Evolutionary conservation across 2,888 invertebrate genomes (phyloP), one percentile per base, ranked within the genome.

Genomic region (Cantharis lateralis): DNA sequence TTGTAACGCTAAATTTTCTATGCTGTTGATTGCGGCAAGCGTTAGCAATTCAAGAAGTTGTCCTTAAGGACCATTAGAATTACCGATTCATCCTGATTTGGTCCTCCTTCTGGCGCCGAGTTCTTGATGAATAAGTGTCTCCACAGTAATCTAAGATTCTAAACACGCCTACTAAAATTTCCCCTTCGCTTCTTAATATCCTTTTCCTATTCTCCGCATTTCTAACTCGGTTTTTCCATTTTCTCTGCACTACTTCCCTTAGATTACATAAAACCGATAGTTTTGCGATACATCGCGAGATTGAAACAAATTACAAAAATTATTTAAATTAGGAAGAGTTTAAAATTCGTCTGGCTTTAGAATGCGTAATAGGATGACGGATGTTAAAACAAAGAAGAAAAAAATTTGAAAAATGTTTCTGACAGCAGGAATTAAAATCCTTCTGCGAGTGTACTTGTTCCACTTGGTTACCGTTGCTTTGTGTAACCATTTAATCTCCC

Each of bases 401-500:
- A 18, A 71, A 24, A 48, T 24, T 72, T 72, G 28, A 66, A 71
- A 66, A 64, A 74, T 78, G 78, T 75, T 78, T 78, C 72, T 78
- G 78, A 78, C 75, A 75, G 78, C 15, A 28, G 73, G 76, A 78
- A 76, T 78, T 76, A 78, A 78, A 78, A 76, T 78, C 76, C 18
- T 71, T 75, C 70, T 26, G 72, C 73, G 77, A 79, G 71, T 75
- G 77, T 75, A 76, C 77, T 75, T 71, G 76, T 79, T 79, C 79
- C 79, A 69, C 79, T 79, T 73, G 79, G 79, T 79, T 79, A 79
- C 77, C 74, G 77, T 77, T 76, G 74, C 79, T 79, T 79, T 79
- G 79, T 79, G 75, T 77, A 77, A 76, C 79, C 79, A 72, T 79
- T 79, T 79, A 79, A 79, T 79, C 79, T 79, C 75, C 72, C 79